Evolutionary conservation across 1,140 invertebrate species (phyloP), one percentile per base, ranked within the genome.

Genomic region (Conopomorpha cramerella): DNA sequence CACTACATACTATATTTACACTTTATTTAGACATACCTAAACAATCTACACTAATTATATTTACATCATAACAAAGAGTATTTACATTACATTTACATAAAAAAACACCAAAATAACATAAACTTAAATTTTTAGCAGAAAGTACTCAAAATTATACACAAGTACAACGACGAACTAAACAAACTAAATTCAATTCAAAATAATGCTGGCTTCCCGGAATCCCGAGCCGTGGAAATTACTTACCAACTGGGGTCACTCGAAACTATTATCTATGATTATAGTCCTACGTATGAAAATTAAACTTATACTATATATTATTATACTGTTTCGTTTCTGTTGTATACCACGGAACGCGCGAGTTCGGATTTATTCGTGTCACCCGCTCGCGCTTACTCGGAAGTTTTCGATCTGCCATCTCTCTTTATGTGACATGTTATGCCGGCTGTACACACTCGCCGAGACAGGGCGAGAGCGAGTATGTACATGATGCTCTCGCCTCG

Each of bases 21-120:
- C 28, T 29, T 7, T 29, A 29, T 29, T 29, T 29, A 25, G 23
- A 29, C 28, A 7, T 11, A 29, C 28, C 11, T 7, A 29, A 29
- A 29, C 28, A 29, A 29, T 7, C 4, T 13, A 7, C 28, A 29
- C 28, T 4, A 29, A 29, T 11, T 29, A 7, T 7, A 29, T 11
- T 29, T 29, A 25, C 23, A 25, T 25, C 23, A 25, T 25, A 25
- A 25, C 23, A 25, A 25, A 25, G 23, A 25, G n/a, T 7, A 6
- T 25, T 25, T 25, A 25, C 23, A 25, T 25, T 25, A 25, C 6
- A 25, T 7, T 6, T 25, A 7, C 23, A 7, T n/a, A 25, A 25
- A 25, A n/a, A 7, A 7, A n/a, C n/a, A 25, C n/a, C 23, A 7
- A 6, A 25, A 25, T 25, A 25, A 25, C 23, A 7, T n/a, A n/a